Percentiles rank a stretch among this genome's conserved stretches.
Evolutionary conservation across 2,113 vertebrate species (phyloP).

Genomic region (Eurystomus gularis): DNA sequence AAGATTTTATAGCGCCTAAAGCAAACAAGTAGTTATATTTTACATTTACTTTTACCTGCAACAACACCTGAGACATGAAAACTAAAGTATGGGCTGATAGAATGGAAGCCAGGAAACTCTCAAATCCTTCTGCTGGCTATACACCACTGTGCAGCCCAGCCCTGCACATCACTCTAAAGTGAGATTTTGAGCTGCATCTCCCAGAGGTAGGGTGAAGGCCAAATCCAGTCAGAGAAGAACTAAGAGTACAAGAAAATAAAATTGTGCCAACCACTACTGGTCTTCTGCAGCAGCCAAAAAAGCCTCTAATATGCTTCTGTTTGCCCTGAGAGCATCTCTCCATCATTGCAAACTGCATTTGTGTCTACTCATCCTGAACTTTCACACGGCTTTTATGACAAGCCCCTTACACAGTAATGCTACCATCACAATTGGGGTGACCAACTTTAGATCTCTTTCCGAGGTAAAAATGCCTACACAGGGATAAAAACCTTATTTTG

Average conservation of each 20-base stretch:
- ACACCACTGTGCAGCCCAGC: not conserved
- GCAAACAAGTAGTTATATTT: not conserved
- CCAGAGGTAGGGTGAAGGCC: not conserved
- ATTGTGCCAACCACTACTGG: not conserved
- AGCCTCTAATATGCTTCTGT: not conserved
- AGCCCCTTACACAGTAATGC: not conserved
- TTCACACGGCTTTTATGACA: not conserved
- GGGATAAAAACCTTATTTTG: not conserved
- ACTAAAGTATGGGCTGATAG: not conserved
- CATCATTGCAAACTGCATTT: not conserved
- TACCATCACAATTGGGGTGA: not conserved
- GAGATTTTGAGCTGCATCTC: not conserved
- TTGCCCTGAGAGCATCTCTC: not conserved
- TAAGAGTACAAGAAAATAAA: not conserved
- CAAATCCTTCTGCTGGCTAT: not conserved
- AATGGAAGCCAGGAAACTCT: not conserved
- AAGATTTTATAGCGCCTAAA: not conserved
- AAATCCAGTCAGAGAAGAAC: not conserved
- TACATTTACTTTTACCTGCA: not conserved
- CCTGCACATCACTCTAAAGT: not conserved
- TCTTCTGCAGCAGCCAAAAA: not conserved
- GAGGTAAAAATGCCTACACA: not conserved
- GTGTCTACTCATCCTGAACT: not conserved
- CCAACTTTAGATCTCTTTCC: not conserved
- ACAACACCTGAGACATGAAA: not conserved